A percentile compares a stretch with the other conserved stretches of the same genome.
Conservation (phyloP, 2,797 vertebrate genomes). For the Sebastes aleutianus region DNA sequence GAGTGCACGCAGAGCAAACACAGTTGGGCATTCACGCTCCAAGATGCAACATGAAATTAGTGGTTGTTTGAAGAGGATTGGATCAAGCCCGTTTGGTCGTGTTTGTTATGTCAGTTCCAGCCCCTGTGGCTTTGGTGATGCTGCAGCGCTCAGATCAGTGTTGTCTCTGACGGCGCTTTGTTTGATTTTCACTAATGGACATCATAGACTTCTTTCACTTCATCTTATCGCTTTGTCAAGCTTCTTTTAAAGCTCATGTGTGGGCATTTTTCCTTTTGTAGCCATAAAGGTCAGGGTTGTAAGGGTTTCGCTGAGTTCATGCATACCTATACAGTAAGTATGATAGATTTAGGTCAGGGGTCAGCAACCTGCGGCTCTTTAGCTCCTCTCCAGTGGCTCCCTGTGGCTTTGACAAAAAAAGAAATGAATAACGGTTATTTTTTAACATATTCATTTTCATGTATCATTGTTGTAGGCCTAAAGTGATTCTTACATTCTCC, state of each 20-base stretch:
- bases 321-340: background rate
- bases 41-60: conserved; percentile 69
- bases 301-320: background rate
- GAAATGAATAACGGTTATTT: too few relatives aligned
- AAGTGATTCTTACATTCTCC: too few relatives aligned
- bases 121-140: conserved; percentile 37
- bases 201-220: conserved; percentile 3
- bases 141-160: conserved; percentile 30
- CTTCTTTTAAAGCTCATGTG: background rate
- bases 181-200: conserved; percentile 49
- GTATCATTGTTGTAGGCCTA: too few relatives aligned
- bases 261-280: background rate
- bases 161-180: conserved; percentile 10
- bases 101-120: conserved; percentile 59
- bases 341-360: background rate
- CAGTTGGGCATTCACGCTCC: conserved; percentile 68
- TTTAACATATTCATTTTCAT: too few relatives aligned
- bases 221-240: background rate
- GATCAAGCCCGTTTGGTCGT: conserved; percentile 36
- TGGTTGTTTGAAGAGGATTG: conserved; percentile 57
- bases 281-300: background rate
- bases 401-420: too few relatives aligned
- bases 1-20: conserved; percentile 63
- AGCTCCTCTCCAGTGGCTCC: too few relatives aligned
- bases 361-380: too few relatives aligned